These are phyloP conservation scores for Folsomia candida DNA, from an alignment of 2,888 invertebrate genomes.

Conservation along the genomic window DNA sequence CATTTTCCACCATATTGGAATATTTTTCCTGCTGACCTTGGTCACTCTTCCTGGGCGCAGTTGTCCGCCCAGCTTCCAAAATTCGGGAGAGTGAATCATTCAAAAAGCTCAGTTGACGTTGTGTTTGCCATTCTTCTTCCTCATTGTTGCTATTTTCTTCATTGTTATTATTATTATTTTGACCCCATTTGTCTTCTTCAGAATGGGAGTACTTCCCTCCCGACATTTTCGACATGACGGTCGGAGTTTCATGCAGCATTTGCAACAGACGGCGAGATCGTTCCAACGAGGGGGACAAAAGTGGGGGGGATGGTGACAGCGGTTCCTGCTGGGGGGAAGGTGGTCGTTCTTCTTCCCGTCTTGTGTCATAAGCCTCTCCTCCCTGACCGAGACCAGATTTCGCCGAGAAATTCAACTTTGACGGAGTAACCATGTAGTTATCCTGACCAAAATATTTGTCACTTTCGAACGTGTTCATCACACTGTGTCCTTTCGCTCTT, in stretches of 20 bases:
- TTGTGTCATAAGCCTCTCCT: background rate
- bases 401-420: background rate
- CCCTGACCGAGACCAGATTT: background rate
- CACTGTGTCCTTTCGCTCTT: no score
- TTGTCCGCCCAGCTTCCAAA: slow-evolving; percentile 30
- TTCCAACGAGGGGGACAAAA: slow-evolving; percentile 30
- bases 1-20: background rate
- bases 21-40: background rate
- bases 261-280: slow-evolving; percentile 38
- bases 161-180: slow-evolving; percentile 6
- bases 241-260: slow-evolving; percentile 45
- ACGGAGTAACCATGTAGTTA: background rate
- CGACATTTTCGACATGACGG: slow-evolving; percentile 46
- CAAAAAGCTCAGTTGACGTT: slow-evolving; percentile 40
- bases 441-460: background rate
- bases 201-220: background rate
- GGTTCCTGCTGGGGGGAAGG: background rate
- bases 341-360: background rate
- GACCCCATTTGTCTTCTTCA: background rate
- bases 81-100: slow-evolving; percentile 42
- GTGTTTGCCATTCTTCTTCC: slow-evolving; percentile 38
- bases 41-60: background rate
- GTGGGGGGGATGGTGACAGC: background rate
- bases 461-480: background rate
- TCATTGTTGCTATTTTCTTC: slow-evolving; percentile 27